A percentile compares a stretch with the other conserved stretches of the same genome.
phyloP scores from a whole-genome alignment of 2,797 vertebrate species.

The Hafferia zeledoni region DNA sequence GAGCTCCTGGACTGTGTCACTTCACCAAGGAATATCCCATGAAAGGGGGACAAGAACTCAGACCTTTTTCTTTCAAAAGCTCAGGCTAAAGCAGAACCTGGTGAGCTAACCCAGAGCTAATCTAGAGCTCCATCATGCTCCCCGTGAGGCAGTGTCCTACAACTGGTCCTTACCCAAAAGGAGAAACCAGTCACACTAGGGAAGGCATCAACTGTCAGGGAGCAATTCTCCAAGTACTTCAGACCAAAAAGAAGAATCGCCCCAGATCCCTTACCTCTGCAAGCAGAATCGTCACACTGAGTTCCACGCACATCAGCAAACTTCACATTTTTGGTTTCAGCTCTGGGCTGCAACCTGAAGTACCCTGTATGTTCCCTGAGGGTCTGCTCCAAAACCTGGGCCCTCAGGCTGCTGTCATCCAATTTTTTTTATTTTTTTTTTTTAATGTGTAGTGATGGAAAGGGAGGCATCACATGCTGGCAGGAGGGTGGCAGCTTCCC shows the following conservation, averaged over 20 bases:
- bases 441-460: background rate
- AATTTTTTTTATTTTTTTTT: background rate
- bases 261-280: background rate
- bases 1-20: background rate
- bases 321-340: too few relatives aligned
- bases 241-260: background rate
- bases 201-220: rapidly evolving
- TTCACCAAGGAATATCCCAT: background rate
- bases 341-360: background rate
- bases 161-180: rapidly evolving
- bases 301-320: background rate
- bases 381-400: background rate
- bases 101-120: too few relatives aligned
- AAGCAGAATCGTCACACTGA: background rate
- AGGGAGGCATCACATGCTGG: background rate
- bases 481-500: background rate
- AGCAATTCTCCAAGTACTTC: background rate
- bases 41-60: background rate
- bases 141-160: background rate
- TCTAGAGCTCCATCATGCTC: rapidly evolving
- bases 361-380: rapidly evolving
- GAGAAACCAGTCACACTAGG: rapidly evolving
- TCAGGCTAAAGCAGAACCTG: background rate
- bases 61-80: background rate
- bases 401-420: background rate